Evolutionary conservation across 2,113 vertebrate genomes (phyloP).

Genomic region (Callaeas wilsoni): DNA sequence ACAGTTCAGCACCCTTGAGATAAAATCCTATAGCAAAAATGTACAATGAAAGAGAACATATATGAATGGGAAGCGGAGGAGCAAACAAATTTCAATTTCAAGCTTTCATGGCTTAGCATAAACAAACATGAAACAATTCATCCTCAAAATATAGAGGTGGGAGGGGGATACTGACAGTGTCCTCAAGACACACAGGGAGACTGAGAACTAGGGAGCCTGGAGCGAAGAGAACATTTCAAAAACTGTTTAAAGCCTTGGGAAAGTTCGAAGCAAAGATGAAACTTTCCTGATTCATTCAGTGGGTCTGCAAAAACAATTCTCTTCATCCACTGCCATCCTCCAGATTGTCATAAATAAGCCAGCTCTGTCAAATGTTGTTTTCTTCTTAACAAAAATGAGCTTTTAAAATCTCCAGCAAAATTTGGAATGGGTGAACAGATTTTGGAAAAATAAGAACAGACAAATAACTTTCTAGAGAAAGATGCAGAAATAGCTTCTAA

Average conservation of each 20-base stretch:
- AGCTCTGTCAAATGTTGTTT: neutral
- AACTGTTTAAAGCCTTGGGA: neutral
- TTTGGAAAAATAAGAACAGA: neutral
- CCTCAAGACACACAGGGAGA: conserved; percentile 2
- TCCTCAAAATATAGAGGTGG: neutral
- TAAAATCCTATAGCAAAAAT: conserved; percentile 9
- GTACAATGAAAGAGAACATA: conserved; percentile 27
- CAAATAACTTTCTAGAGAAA: neutral
- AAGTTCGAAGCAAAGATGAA: neutral
- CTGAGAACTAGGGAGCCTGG: conserved; percentile 21
- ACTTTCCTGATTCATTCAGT: neutral
- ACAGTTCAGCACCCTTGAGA: conserved; percentile 14
- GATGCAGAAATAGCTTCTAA: neutral
- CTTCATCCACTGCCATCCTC: neutral
- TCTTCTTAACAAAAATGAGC: neutral
- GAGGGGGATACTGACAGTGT: conserved; percentile 3
- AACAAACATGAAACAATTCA: conserved; percentile 51
- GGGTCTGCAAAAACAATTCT: neutral
- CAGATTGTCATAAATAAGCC: neutral
- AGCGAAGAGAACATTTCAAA: neutral
- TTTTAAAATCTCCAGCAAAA: neutral
- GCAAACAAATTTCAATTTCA: conserved; percentile 62
- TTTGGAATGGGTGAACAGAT: neutral
- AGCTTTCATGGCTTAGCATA: conserved; percentile 46
- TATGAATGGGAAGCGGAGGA: conserved; percentile 11